These are phyloP conservation scores for Apis florea DNA, from an alignment of 1,140 invertebrate genomes.

Conservation along the genomic window DNA sequence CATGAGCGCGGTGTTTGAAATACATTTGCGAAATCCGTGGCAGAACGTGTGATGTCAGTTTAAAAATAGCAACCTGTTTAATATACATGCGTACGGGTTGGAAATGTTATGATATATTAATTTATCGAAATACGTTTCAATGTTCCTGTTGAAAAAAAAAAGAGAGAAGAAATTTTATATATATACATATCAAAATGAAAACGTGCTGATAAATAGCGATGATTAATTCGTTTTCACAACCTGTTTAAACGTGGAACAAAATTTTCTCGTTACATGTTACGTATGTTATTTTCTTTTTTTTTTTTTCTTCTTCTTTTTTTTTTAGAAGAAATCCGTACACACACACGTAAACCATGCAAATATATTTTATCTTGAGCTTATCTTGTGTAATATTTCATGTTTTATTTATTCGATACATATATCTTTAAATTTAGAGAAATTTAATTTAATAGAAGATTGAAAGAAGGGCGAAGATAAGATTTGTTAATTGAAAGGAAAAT, in stretches of 20 bases:
- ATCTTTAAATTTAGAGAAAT: no score
- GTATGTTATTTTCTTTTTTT: neutral
- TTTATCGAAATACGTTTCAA: neutral
- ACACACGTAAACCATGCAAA: neutral
- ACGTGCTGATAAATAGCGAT: neutral
- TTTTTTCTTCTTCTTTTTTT: neutral
- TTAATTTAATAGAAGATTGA: no score
- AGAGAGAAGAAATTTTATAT: neutral
- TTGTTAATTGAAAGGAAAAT: no score
- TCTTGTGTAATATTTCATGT: no score
- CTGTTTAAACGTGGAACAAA: neutral
- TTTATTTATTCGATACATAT: no score
- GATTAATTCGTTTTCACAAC: slow-evolving; percentile 18
- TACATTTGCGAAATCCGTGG: neutral
- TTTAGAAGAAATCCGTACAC: neutral
- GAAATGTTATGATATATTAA: neutral
- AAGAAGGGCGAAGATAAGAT: no score
- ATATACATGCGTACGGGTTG: neutral
- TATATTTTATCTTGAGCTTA: no score
- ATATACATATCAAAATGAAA: neutral
- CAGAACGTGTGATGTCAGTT: neutral
- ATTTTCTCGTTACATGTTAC: neutral
- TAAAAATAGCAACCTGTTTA: neutral
- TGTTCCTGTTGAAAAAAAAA: neutral
- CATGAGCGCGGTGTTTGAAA: neutral